Base-by-base conservation (phyloP, 2,797 vertebrate species). In the Podargus strigoides region DNA sequence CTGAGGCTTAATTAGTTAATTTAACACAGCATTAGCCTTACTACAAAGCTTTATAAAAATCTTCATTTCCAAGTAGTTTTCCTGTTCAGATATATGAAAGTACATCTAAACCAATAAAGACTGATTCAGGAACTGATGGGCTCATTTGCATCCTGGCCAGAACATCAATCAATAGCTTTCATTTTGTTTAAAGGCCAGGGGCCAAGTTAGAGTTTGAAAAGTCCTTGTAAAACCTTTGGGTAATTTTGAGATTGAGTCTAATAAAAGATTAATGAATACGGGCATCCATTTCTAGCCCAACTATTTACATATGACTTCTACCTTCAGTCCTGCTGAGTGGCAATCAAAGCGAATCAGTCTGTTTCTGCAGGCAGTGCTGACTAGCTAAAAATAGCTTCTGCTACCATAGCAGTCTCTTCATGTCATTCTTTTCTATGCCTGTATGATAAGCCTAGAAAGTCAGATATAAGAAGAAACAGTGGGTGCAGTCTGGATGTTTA, bases 211-310 rank as follows among this genome's bases (percentile, higher is more conserved):
- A 97, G 95, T 96, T 97, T 97, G 75, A 96, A 97, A 97, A 97
- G 95, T 95, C 97, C 96, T 97, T 97, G 96, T 95, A 97, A 97
- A 97, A 96, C 96, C 95, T 97, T 94, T 96, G 80, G 80, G 94
- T 95, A 96, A 97, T 97, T 97, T 93, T 95, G 92, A 95, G 80
- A 96, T 91, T 89, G 92, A 91, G 69, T 88, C 90, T 96, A 97
- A 97, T 97, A 96, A 97, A 97, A 97, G 93, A 97, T 97, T 97
- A 97, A 97, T 97, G 97, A 97, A 97, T 95, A 95, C 27, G 94
- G 85, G 67, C 95, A 96, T 94, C 94, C 90, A 95, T 97, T 97
- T 97, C 94, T 94, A 97, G 42, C 79, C 81, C 76, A 89, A 93
- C 86, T 96, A 94, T 96, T 97, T 97, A 95, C 97, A 97, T 95